Base-by-base conservation (phyloP, 2,888 invertebrate genomes). In the Choristoneura rosaceana region DNA sequence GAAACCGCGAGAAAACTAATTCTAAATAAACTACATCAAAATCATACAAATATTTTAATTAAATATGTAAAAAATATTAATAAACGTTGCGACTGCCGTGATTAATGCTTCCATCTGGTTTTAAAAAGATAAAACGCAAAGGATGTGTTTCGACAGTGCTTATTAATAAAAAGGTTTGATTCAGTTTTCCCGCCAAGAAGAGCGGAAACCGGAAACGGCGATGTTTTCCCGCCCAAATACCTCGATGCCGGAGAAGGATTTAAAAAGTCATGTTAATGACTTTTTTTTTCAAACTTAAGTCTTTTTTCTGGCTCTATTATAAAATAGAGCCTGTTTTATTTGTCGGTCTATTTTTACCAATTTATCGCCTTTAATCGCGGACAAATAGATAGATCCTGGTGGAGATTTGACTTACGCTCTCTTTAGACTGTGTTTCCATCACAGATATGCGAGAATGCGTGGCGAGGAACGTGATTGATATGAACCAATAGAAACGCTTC, bases 71-170 rank as follows among this genome's bases (percentile, higher is more conserved):
- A 25, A 66, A 45, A n/a, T 67, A 59, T 68, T 12, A 63, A 71
- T 58, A 67, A 59, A 68, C 14, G 55, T 68, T 68, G 55, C 33
- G 63, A 68, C 68, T 68, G 10, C 25, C 14, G 33, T 58, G 55
- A 73, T 68, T 73, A 59, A 73, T 73, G 68, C 34, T 47, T 63
- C 63, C 71, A 68, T 68, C 71, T 68, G 63, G 68, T 68, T 58
- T 58, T 12, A 67, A 73, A 55, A 58, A 64, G 62, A 68, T 73
- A 59, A 73, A 68, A 73, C 63, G 63, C 62, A 43, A 68, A 73
- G 71, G 71, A 73, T 73, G 68, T 59, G 71, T 67, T 47, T 45
- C 67, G 62, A 55, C 71, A 55, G 58, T 63, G 58, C 63, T 58
- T 59, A 41, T 59, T 65, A 65, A 59, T 25, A 70, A 64, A 58